Evolutionary conservation across 2,113 vertebrate species (phyloP).

Genomic region (Ornithorhynchus anatinus): DNA sequence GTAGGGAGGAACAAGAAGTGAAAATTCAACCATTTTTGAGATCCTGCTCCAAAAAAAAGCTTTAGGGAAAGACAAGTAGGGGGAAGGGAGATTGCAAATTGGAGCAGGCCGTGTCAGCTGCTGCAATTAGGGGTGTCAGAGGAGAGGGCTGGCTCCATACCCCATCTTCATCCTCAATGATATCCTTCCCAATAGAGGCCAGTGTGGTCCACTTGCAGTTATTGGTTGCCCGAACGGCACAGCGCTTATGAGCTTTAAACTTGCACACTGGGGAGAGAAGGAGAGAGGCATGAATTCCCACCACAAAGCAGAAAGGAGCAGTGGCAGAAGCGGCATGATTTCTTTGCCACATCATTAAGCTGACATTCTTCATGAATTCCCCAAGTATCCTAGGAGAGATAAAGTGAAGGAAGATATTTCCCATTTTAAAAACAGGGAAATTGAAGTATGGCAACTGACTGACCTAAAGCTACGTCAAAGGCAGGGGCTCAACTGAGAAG

Average conservation of each 20-base stretch:
- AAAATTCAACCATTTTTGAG: no score
- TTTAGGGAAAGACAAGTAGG: neutral
- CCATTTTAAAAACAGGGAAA: neutral
- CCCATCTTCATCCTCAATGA: conserved; percentile 96
- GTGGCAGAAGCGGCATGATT: no score
- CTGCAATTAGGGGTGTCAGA: neutral
- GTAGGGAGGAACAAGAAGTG: no score
- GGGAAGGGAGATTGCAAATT: neutral
- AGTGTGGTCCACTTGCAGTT: conserved; percentile 98
- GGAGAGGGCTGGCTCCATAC: conserved; percentile 64
- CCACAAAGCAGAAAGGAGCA: neutral
- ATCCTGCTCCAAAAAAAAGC: no score
- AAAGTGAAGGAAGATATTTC: no score
- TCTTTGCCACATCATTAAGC: no score
- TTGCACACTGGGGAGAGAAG: conserved; percentile 85
- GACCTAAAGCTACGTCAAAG: no score
- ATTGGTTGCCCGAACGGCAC: conserved; percentile 92
- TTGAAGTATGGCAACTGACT: fast-evolving
- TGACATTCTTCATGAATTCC: fast-evolving
- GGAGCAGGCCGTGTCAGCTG: neutral
- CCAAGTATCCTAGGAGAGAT: neutral
- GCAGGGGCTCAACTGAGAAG: no score
- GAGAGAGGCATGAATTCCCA: neutral
- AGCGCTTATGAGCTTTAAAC: conserved; percentile 96
- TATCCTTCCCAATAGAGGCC: conserved; percentile 95